Percentiles rank a stretch among this genome's conserved stretches.
Evolutionary conservation across 2,113 vertebrate species (phyloP).

Genomic region (Otis tarda): DNA sequence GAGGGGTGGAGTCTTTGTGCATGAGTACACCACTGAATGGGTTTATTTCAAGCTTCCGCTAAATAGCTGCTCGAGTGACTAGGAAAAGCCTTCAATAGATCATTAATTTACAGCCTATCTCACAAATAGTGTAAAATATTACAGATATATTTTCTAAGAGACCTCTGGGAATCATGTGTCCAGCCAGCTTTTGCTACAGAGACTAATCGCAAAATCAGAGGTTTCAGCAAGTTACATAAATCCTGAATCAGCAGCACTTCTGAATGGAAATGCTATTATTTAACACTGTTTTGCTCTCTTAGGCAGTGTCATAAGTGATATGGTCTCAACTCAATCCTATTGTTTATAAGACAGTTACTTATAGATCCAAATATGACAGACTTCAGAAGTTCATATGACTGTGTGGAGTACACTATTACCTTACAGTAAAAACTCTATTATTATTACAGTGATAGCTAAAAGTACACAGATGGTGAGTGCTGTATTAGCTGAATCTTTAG

Average conservation of each 20-base stretch:
- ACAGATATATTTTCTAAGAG: neutral
- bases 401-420: neutral
- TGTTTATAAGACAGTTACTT: neutral
- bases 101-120: neutral
- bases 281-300: neutral
- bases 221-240: neutral
- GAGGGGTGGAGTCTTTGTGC: neutral
- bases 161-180: neutral
- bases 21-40: fast-evolving
- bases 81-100: neutral
- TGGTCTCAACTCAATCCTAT: neutral
- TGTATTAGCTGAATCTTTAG: neutral
- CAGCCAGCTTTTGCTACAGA: neutral
- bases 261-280: neutral
- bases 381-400: neutral
- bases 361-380: neutral
- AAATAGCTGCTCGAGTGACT: neutral
- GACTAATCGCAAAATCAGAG: neutral
- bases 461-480: neutral
- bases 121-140: conserved; percentile 21
- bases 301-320: neutral
- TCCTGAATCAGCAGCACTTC: neutral
- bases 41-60: neutral
- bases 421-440: neutral
- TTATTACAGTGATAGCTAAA: neutral